Base-by-base conservation (phyloP, 2,888 invertebrate genomes). In the Xanthorhoe spadicearia region DNA sequence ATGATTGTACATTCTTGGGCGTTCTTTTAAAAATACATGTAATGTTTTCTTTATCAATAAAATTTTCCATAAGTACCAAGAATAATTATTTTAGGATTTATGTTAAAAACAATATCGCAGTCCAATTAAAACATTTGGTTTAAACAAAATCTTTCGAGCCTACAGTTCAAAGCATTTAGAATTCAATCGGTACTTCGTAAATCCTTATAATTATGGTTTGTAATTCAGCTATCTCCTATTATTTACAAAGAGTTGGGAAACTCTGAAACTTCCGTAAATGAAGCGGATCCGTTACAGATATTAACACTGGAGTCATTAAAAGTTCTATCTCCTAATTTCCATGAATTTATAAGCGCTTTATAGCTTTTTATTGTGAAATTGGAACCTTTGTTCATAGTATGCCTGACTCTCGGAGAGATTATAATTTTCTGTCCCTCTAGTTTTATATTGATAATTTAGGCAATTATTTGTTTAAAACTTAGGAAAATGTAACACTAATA, bases 251-350 rank as follows among this genome's bases (percentile, higher is more conserved):
- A 79, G 76, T 76, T 72, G 61, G 60, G 43, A 18, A 54, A 67
- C 58, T 69, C 68, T 63, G 62, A 73, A 78, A 76, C 74, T 76
- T 57, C 69, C 72, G 76, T 75, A 81, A 79, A 78, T 79, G 80
- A 74, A 76, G 70, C 73, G 72, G 76, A 76, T 77, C 78, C 71
- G 74, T 75, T 77, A 73, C 77, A 79, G 75, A 76, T 78, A 78
- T 82, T 79, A 81, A 78, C 78, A 78, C 73, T 73, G 71, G 74
- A 78, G 75, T 79, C 77, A 79, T 81, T 81, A 83, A 80, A 83
- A 80, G 77, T 82, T 81, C 73, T 74, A 77, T 59, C 74, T 74
- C 72, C 68, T 54, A 70, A 77, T 77, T 75, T 74, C 68, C 70
- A 69, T 72, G 70, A 77, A 78, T 73, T 70, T 76, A 69, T 74